These are phyloP conservation scores for Thunnus albacares DNA, from an alignment of 2,797 vertebrate species.

Conservation along the genomic window DNA sequence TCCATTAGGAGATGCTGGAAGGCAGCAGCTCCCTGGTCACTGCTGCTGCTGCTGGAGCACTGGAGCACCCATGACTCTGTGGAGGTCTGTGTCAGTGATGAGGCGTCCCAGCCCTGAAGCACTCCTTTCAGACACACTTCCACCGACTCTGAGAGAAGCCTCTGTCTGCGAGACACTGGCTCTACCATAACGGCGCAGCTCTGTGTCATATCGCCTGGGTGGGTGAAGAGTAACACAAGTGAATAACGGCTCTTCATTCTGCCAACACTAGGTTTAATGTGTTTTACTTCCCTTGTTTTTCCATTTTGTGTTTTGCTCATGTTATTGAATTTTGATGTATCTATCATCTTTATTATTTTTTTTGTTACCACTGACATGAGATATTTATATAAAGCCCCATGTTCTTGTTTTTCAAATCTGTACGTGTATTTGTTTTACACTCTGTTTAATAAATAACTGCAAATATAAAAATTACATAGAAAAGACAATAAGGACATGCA, in stretches of 20 bases:
- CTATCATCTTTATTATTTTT: background rate
- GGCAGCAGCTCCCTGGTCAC: constrained; percentile 41
- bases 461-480: background rate
- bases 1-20: constrained; percentile 85
- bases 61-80: constrained; percentile 91
- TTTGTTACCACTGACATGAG: background rate
- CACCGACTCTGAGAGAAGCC: constrained; percentile 78
- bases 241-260: background rate
- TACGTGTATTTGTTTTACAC: background rate
- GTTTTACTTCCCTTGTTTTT: background rate
- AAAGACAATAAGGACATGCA: background rate
- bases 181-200: constrained; percentile 87
- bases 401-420: background rate
- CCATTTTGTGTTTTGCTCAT: background rate
- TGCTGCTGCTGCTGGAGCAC: constrained; percentile 51
- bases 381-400: background rate
- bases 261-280: background rate
- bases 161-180: constrained; percentile 87
- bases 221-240: constrained; percentile 20
- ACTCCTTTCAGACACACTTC: constrained; percentile 87
- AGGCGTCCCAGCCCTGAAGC: constrained; percentile 81
- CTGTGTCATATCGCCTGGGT: constrained; percentile 70
- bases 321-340: background rate
- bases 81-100: constrained; percentile 62
- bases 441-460: background rate